Evolutionary conservation across 2,113 vertebrate species (phyloP).

Genomic region (Tragelaphus buxtoni): DNA sequence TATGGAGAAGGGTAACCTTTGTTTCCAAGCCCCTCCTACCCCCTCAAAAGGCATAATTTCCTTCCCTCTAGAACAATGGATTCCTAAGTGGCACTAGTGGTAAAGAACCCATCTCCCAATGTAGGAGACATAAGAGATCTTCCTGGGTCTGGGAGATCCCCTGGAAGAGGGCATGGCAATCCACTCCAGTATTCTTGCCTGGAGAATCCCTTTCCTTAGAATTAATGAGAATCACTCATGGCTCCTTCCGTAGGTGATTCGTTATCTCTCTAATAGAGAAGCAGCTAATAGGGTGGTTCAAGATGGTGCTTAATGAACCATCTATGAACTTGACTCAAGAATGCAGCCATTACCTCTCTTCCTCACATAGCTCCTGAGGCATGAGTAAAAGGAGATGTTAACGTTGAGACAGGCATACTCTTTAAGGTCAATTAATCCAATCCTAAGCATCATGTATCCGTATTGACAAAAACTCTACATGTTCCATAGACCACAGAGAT

Average conservation of each 20-base stretch:
- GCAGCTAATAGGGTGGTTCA: not conserved
- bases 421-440: not conserved
- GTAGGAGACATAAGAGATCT: not conserved
- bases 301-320: not conserved
- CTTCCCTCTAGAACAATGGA: not conserved
- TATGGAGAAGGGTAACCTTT: not conserved
- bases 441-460: not conserved
- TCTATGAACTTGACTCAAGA: not conserved
- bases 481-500: not conserved
- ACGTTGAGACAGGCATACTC: not conserved
- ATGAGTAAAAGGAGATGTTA: not conserved
- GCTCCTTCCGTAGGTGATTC: not conserved
- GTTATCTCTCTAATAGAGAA: not conserved
- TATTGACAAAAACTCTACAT: not conserved
- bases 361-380: not conserved
- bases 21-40: not conserved
- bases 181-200: not conserved
- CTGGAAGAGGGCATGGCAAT: not conserved
- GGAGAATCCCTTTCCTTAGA: not conserved
- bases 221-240: not conserved
- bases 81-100: not conserved
- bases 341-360: not conserved
- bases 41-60: not conserved
- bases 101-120: not conserved
- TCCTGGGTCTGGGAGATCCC: not conserved